phyloP scores from a whole-genome alignment of 2,113 vertebrate genomes.

The Heteronetta atricapilla region DNA sequence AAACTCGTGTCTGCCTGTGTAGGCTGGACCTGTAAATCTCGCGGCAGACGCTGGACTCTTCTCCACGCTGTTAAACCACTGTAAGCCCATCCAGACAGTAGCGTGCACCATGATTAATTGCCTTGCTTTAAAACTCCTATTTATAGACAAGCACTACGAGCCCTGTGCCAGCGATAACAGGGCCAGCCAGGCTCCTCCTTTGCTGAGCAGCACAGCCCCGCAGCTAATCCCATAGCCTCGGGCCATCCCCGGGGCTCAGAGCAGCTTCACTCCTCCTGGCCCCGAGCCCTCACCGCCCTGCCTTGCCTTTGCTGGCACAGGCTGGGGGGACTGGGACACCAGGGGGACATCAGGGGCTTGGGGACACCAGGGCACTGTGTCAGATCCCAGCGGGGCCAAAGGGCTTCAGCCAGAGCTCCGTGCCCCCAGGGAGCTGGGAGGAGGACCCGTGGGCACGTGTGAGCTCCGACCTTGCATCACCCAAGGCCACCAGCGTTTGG shows the following conservation, averaged over 20 bases:
- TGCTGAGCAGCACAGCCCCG: not conserved
- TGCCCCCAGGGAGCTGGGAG: rapidly evolving
- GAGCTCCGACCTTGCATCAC: not conserved
- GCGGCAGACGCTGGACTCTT: not conserved
- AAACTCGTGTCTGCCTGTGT: rapidly evolving
- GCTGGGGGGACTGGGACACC: not conserved
- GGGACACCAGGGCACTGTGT: rapidly evolving
- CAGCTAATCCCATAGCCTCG: not conserved
- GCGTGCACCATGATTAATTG: constrained; percentile 3
- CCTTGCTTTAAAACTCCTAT: constrained; percentile 45
- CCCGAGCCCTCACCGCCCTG: too few species aligned
- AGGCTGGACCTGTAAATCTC: not conserved
- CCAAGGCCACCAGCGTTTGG: not conserved
- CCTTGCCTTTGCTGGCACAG: not conserved
- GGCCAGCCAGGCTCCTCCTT: not conserved
- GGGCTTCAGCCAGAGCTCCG: rapidly evolving
- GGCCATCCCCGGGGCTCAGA: rapidly evolving
- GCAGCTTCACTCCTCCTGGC: not conserved
- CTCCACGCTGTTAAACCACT: not conserved
- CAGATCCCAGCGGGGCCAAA: not conserved
- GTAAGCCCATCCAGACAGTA: not conserved
- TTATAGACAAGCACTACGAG: not conserved
- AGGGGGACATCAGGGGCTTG: not conserved
- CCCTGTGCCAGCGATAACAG: not conserved
- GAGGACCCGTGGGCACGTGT: not conserved